phyloP scores from a whole-genome alignment of 2,113 vertebrate genomes.

The Penelope pileata region DNA sequence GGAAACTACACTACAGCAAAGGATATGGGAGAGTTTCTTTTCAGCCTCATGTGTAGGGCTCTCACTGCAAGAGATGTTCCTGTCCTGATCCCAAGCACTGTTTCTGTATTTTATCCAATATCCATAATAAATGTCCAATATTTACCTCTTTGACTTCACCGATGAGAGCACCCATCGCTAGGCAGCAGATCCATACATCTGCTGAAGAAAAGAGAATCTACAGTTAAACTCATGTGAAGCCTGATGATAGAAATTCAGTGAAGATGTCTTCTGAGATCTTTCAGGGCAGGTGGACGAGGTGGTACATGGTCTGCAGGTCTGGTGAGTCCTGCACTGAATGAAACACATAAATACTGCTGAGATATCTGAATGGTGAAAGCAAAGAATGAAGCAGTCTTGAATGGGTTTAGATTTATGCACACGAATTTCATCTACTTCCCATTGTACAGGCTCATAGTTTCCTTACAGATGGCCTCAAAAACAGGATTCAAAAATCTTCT shows the following conservation, averaged over 20 bases:
- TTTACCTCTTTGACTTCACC: neutral
- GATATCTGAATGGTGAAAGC: neutral
- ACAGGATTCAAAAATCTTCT: neutral
- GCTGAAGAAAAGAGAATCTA: neutral
- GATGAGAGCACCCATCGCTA: neutral
- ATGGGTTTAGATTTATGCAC: neutral
- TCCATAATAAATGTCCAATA: neutral
- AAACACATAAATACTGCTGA: neutral
- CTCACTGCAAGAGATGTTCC: neutral
- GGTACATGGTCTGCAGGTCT: neutral
- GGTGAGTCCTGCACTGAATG: neutral
- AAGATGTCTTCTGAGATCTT: neutral
- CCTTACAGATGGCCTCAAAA: neutral
- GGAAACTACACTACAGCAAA: neutral
- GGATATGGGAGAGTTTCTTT: neutral
- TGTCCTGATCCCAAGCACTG: neutral
- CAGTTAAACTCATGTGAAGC: neutral
- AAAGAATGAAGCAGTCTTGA: neutral
- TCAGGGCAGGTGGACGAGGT: neutral
- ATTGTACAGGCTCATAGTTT: neutral
- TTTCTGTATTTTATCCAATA: neutral
- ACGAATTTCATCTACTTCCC: neutral
- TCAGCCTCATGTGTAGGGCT: neutral
- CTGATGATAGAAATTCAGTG: neutral
- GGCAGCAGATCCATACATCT: neutral